These are phyloP conservation scores for Eupithecia insigniata DNA, from an alignment of 2,888 invertebrate species.

Conservation along the genomic window DNA sequence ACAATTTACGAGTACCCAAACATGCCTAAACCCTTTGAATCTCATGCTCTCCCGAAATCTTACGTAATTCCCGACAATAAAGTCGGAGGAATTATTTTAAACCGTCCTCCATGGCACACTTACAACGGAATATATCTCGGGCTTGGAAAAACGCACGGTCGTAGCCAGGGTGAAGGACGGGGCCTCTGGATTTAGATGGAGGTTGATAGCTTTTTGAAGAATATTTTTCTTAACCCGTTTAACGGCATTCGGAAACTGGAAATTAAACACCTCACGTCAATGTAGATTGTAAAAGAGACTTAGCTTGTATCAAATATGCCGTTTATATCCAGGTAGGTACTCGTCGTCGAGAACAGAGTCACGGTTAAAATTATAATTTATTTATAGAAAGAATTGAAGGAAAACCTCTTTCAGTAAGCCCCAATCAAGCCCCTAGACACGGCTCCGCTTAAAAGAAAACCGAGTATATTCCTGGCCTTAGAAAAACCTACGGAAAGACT, in stretches of 20 bases:
- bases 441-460: slow-evolving; percentile 34
- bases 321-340: not conserved
- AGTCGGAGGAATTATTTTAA: slow-evolving; percentile 48
- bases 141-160: slow-evolving; percentile 44
- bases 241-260: too few relatives aligned
- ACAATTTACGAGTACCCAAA: slow-evolving; percentile 31
- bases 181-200: not conserved
- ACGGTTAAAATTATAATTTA: not conserved
- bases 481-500: slow-evolving; percentile 41
- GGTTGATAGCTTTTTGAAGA: not conserved
- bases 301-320: not conserved
- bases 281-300: not conserved
- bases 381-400: slow-evolving; percentile 3
- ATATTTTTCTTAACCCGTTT: not conserved
- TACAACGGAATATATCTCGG: slow-evolving; percentile 46
- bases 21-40: slow-evolving; percentile 36
- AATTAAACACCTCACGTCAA: not conserved
- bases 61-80: slow-evolving; percentile 48
- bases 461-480: slow-evolving; percentile 47
- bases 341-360: not conserved
- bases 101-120: slow-evolving; percentile 42
- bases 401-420: slow-evolving; percentile 4
- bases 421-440: not conserved
- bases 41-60: slow-evolving; percentile 29
- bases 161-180: slow-evolving; percentile 1